Evolutionary conservation across 1,140 invertebrate species (phyloP).

Genomic region (Stegodyphus dumicola): DNA sequence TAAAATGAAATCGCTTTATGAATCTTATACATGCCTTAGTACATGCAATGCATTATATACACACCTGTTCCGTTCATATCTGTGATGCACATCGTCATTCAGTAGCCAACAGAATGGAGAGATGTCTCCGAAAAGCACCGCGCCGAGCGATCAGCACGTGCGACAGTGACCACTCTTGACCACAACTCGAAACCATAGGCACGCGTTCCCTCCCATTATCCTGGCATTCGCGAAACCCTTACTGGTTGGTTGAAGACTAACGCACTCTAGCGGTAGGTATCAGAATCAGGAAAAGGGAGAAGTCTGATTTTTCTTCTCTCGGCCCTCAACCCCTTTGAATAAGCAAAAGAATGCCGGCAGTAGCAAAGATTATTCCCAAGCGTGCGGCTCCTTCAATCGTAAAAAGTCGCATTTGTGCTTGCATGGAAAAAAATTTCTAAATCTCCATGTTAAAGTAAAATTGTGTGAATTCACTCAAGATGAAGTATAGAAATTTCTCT

Average conservation of each 20-base stretch:
- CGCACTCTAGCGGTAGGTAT: conserved; percentile 15
- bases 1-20: too few relatives aligned
- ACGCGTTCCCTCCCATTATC: conserved; percentile 34
- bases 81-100: conserved; percentile 55
- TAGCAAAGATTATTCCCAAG: neutral
- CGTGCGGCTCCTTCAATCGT: neutral
- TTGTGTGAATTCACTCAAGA: neutral
- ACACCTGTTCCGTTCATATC: conserved; percentile 52
- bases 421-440: neutral
- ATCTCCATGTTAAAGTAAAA: neutral
- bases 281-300: conserved; percentile 12
- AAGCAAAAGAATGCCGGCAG: neutral
- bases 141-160: conserved; percentile 38
- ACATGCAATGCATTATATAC: neutral
- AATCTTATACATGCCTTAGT: too few relatives aligned
- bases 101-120: neutral
- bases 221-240: neutral
- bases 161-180: conserved; percentile 31
- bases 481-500: too few relatives aligned
- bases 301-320: neutral
- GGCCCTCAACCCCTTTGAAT: neutral
- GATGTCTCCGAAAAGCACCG: neutral
- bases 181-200: conserved; percentile 30
- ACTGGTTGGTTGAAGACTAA: conserved; percentile 16
- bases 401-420: neutral